Conservation (phyloP, 1,140 invertebrate species). For the Semibalanus balanoides region DNA sequence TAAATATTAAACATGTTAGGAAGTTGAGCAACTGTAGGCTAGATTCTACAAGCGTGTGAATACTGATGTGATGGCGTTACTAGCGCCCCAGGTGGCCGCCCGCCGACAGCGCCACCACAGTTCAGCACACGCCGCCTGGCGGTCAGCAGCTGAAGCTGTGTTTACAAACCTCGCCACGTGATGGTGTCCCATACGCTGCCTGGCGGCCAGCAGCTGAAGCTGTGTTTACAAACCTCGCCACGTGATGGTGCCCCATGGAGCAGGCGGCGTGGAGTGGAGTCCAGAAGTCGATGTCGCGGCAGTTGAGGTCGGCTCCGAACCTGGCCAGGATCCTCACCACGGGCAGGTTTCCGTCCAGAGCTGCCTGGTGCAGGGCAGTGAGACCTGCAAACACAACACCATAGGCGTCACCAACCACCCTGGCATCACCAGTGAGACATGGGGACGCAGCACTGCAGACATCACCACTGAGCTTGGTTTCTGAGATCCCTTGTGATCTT, state of each 20-base stretch:
- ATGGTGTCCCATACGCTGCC: constrained; percentile 33
- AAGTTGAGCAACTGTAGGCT: too few species aligned
- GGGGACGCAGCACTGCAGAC: too few species aligned
- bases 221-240: constrained; percentile 17
- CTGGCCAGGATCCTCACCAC: constrained; percentile 36
- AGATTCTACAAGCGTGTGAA: too few species aligned
- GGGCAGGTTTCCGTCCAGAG: constrained; percentile 36
- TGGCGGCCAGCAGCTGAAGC: neutral
- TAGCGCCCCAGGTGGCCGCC: too few species aligned
- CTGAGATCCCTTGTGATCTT: too few species aligned
- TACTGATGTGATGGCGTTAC: too few species aligned
- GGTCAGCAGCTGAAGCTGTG: neutral
- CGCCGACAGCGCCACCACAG: too few species aligned
- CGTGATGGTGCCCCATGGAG: constrained; percentile 35
- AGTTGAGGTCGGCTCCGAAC: constrained; percentile 35
- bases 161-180: constrained; percentile 25
- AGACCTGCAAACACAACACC: too few species aligned
- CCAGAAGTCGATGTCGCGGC: constrained; percentile 38
- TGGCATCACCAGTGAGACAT: neutral
- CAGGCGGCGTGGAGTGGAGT: constrained; percentile 38
- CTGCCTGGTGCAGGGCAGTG: constrained; percentile 36
- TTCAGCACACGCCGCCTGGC: neutral
- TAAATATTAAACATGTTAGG: too few species aligned
- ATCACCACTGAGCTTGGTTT: too few species aligned
- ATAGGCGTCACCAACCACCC: too few species aligned